A percentile compares a stretch with the other conserved stretches of the same genome.
These are phyloP conservation scores for Pogonognathellus flavescens DNA, from an alignment of 1,140 invertebrate genomes.

Conservation along the genomic window DNA sequence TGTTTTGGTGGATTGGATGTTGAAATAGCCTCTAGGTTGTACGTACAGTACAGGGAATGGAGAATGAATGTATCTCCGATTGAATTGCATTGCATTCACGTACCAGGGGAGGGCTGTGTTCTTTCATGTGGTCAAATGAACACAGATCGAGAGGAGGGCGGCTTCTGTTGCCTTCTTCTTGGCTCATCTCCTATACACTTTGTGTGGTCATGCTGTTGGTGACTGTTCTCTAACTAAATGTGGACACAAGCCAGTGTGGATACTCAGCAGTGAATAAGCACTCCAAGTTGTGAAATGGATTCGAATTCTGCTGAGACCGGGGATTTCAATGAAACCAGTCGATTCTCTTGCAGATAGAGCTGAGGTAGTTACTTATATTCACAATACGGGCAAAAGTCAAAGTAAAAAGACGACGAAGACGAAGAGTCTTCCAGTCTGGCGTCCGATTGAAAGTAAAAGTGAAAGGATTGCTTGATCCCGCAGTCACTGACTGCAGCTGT, in stretches of 20 bases:
- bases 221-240: not conserved
- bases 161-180: not conserved
- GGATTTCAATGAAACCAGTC: not conserved
- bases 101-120: not conserved
- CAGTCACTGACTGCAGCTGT: not conserved
- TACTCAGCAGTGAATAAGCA: not conserved
- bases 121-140: conserved; percentile 33
- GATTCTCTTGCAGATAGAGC: not conserved
- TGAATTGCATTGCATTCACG: conserved; percentile 27
- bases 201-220: too few relatives aligned
- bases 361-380: not conserved
- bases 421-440: not conserved
- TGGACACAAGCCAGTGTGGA: not conserved
- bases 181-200: too few relatives aligned
- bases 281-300: not conserved
- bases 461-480: conserved; percentile 24
- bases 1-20: not conserved
- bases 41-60: not conserved
- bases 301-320: not conserved
- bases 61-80: not conserved
- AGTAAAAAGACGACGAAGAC: not conserved
- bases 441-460: conserved; percentile 24
- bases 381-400: not conserved
- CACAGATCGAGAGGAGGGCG: not conserved
- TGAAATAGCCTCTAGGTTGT: not conserved